Percentiles rank a stretch among this genome's conserved stretches.
These are phyloP conservation scores for Sisor rabdophorus DNA, from an alignment of 2,113 vertebrate species.

Conservation along the genomic window DNA sequence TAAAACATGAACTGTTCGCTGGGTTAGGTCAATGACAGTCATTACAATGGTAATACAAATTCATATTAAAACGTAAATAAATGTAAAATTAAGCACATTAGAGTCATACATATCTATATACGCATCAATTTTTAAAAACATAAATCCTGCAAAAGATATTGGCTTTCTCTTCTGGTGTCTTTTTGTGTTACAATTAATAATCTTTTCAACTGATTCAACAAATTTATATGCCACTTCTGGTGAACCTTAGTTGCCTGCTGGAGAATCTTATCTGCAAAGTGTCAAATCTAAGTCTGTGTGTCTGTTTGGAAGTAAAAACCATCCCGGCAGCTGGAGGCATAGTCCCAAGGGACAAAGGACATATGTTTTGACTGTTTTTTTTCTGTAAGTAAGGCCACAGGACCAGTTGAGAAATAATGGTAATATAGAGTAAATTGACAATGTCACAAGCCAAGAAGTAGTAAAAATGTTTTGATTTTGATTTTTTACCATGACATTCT, in stretches of 20 bases:
- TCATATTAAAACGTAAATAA: not conserved
- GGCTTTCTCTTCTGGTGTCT: conserved; percentile 16
- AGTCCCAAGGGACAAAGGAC: conserved; percentile 55
- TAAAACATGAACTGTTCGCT: not conserved
- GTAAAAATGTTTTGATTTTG: conserved; percentile 18
- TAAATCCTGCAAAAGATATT: conserved; percentile 27
- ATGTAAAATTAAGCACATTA: not conserved
- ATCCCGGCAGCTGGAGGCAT: conserved; percentile 50
- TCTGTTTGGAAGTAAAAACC: conserved; percentile 51
- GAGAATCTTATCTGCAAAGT: conserved; percentile 39
- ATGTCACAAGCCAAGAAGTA: conserved; percentile 58
- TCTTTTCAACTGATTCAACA: conserved; percentile 24
- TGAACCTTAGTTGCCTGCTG: conserved; percentile 12
- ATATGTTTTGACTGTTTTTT: conserved; percentile 70
- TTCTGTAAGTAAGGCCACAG: conserved; percentile 56
- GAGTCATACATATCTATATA: not conserved
- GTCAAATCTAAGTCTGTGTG: conserved; percentile 47
- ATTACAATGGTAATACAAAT: not conserved
- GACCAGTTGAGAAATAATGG: conserved; percentile 65
- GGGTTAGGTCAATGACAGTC: not conserved
- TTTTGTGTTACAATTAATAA: conserved; percentile 25
- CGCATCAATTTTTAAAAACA: not conserved
- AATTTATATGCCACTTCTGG: not conserved
- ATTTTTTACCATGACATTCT: not conserved
- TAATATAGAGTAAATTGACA: conserved; percentile 55